Evolutionary conservation across 2,888 invertebrate genomes (phyloP).

Genomic region (Zygogramma bicolorata): DNA sequence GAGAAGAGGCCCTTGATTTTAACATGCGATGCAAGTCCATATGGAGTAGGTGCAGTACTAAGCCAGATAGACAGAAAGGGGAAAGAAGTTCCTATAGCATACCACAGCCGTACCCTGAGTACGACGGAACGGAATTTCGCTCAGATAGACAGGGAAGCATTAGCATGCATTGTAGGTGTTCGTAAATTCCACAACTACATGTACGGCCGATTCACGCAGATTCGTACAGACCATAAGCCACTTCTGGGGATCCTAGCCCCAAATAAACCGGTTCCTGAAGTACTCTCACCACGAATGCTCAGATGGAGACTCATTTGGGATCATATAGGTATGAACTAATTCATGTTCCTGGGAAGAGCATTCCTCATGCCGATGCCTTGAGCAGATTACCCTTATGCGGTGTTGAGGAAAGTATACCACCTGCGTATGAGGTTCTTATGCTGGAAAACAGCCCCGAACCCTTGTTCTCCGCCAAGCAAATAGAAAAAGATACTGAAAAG

Average conservation of each 20-base stretch:
- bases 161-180: too few relatives aligned
- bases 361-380: too few relatives aligned
- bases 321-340: slow-evolving; percentile 7
- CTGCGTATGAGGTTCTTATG: background rate
- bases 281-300: slow-evolving; percentile 9
- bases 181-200: too few relatives aligned
- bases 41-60: too few relatives aligned
- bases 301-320: slow-evolving; percentile 14
- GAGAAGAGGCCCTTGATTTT: background rate
- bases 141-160: too few relatives aligned
- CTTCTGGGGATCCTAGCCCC: background rate
- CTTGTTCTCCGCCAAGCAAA: background rate
- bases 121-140: too few relatives aligned
- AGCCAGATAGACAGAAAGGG: too few relatives aligned
- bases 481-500: background rate
- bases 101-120: too few relatives aligned
- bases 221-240: slow-evolving; percentile 11
- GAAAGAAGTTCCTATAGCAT: too few relatives aligned
- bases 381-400: background rate
- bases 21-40: too few relatives aligned
- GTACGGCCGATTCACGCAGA: background rate
- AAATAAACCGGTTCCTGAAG: background rate
- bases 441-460: background rate
- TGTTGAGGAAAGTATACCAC: too few relatives aligned
- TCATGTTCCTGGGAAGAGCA: slow-evolving; percentile 18